These are phyloP conservation scores for Melinaea menophilus DNA, from an alignment of 2,888 invertebrate species.

Conservation along the genomic window DNA sequence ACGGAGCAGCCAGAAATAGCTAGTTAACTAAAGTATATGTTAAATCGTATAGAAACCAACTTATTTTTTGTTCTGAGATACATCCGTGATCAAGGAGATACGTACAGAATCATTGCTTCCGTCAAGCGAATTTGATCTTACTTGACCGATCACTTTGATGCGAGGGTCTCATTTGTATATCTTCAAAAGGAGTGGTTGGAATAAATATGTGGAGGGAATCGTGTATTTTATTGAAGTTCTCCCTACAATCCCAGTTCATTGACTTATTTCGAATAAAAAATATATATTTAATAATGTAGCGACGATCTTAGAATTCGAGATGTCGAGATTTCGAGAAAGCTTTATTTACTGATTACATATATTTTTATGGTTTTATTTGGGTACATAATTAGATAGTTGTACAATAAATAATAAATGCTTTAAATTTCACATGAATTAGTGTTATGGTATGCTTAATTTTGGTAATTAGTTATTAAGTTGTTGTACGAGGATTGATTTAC, in stretches of 20 bases:
- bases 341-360: too few relatives aligned
- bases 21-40: too few relatives aligned
- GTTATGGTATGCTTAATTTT: too few relatives aligned
- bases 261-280: background rate
- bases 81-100: background rate
- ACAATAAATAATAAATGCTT: too few relatives aligned
- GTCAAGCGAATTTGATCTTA: constrained; percentile 14
- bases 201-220: constrained; percentile 26
- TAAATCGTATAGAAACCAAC: background rate
- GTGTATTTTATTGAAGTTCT: constrained; percentile 24
- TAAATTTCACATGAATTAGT: too few relatives aligned
- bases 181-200: constrained; percentile 28
- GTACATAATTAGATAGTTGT: too few relatives aligned
- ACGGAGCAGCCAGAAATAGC: too few relatives aligned
- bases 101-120: constrained; percentile 1
- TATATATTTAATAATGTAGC: background rate
- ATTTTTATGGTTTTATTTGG: too few relatives aligned
- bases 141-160: constrained; percentile 32
- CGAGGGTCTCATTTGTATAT: constrained; percentile 29
- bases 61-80: background rate
- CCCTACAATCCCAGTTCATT: constrained; percentile 18
- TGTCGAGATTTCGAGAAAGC: too few relatives aligned
- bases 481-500: too few relatives aligned
- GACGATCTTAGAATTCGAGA: too few relatives aligned
- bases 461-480: too few relatives aligned